phyloP scores from a whole-genome alignment of 2,113 vertebrate species.

The Campylorhamphus procurvoides region DNA sequence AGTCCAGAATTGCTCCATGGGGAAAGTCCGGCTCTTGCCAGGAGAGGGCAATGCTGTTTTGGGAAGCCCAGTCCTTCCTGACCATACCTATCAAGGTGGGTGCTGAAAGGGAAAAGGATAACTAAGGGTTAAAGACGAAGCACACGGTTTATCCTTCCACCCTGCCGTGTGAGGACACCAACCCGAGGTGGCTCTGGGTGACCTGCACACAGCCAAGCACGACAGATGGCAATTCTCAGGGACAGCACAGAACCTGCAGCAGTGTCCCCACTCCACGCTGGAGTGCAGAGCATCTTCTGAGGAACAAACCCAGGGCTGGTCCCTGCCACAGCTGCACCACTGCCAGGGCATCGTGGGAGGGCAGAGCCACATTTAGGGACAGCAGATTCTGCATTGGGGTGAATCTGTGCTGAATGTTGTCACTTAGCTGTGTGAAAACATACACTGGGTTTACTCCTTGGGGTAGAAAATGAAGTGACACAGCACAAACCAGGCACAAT shows the following conservation, averaged over 20 bases:
- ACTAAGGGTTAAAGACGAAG: conserved; percentile 75
- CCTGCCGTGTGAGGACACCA: conserved; percentile 3
- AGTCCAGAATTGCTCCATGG: conserved; percentile 87
- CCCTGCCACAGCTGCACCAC: neutral
- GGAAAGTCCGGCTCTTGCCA: conserved; percentile 92
- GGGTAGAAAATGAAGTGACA: neutral
- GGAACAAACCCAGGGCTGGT: neutral
- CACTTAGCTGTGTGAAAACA: neutral
- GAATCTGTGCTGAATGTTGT: neutral
- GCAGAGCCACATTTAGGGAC: neutral
- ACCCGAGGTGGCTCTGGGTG: neutral
- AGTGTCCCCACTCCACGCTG: neutral
- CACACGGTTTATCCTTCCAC: conserved; percentile 32
- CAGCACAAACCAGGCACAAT: fast-evolving
- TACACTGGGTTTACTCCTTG: neutral
- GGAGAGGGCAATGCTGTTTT: conserved; percentile 94
- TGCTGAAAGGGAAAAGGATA: conserved; percentile 84
- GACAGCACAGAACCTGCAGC: conserved; percentile 12
- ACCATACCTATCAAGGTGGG: conserved; percentile 88
- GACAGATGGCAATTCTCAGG: conserved; percentile 49
- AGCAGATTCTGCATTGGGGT: neutral
- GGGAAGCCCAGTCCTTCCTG: conserved; percentile 97
- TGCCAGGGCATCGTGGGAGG: fast-evolving
- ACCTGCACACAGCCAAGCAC: conserved; percentile 16
- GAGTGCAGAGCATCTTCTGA: neutral